These are phyloP conservation scores for Ormyrus labotus DNA, from an alignment of 2,888 invertebrate species.

Conservation along the genomic window DNA sequence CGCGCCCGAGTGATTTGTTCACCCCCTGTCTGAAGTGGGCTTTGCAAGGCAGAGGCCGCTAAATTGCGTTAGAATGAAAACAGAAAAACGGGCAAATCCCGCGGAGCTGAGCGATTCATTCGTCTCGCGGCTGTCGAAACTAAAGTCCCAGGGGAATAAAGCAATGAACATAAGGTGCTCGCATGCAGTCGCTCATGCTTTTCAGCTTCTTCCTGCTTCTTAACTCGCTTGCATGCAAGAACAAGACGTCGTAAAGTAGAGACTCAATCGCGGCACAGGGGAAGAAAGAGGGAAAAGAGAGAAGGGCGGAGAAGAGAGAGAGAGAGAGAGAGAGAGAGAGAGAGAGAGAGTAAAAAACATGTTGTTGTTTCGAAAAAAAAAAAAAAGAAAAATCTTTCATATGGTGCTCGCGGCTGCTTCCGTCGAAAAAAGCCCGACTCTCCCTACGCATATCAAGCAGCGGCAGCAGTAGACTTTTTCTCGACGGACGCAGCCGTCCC, in stretches of 20 bases:
- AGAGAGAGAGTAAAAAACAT: too few species aligned
- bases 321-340: too few species aligned
- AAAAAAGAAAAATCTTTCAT: constrained; percentile 33
- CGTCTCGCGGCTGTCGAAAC: neutral
- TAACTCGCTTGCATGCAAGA: neutral
- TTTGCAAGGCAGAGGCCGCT: neutral
- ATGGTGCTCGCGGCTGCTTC: constrained; percentile 50
- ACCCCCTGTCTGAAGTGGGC: too few species aligned
- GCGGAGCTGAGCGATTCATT: neutral
- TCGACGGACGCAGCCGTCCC: neutral
- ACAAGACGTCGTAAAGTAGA: neutral
- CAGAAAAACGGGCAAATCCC: neutral
- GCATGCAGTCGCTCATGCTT: constrained; percentile 66
- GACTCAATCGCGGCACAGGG: neutral
- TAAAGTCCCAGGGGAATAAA: neutral
- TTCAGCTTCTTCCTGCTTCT: neutral
- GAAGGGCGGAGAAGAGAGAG: neutral
- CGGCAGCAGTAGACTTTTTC: too few species aligned
- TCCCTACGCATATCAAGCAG: too few species aligned
- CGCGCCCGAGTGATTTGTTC: too few species aligned
- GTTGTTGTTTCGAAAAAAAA: too few species aligned
- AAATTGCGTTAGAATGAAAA: neutral
- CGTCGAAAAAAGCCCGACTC: neutral
- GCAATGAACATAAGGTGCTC: constrained; percentile 65
- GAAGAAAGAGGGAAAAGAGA: neutral